Evolutionary conservation across 2,797 vertebrate genomes (phyloP), one percentile per base, ranked within the genome.

Genomic region (Halcyon leucocephala): DNA sequence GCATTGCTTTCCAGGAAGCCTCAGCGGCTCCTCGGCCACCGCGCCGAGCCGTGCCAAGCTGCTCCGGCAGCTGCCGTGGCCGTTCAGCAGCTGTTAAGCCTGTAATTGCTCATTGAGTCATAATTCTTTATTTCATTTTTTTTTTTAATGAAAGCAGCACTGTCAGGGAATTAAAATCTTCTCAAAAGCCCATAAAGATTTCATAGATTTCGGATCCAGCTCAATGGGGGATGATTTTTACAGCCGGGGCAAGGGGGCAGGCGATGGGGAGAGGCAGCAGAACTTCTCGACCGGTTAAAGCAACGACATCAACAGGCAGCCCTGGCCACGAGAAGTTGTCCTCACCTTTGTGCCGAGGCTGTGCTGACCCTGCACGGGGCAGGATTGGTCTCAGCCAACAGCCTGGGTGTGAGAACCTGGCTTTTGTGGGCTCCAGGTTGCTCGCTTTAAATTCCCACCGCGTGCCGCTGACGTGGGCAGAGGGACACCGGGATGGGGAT

Each of bases 111-210:
- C 82, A 55, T 64, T 74, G 93, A 94, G 85, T 90, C 90, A 77
- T 93, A 60, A 70, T 64, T 82, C 52, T 13, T 26, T 26, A 61
- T 42, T 72, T n/a, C 72, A 51, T 60, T 58, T 39, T 78, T 84
- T 77, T 39, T 83, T 65, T 29, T 12, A 6, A 72, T 78, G 90
- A 93, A 91, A 95, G 94, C 52, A 37, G 80, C 28, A 11, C 87
- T 91, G 95, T 86, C 91, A 92, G 95, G 87, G 93, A 94, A 93
- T 94, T 95, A 94, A 96, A 95, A 89, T 71, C 77, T 91, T 92
- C 74, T 94, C 84, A 90, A 90, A 92, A 90, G 57, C 74, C 92
- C 58, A 37, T 93, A 77, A 91, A 74, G 70, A 79, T 94, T 93
- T 94, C 82, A 94, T 95, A 29, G 81, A 35, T 77, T 96, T 90